Base-by-base conservation (phyloP, 2,888 invertebrate species). In the Halocaridina rubra region DNA sequence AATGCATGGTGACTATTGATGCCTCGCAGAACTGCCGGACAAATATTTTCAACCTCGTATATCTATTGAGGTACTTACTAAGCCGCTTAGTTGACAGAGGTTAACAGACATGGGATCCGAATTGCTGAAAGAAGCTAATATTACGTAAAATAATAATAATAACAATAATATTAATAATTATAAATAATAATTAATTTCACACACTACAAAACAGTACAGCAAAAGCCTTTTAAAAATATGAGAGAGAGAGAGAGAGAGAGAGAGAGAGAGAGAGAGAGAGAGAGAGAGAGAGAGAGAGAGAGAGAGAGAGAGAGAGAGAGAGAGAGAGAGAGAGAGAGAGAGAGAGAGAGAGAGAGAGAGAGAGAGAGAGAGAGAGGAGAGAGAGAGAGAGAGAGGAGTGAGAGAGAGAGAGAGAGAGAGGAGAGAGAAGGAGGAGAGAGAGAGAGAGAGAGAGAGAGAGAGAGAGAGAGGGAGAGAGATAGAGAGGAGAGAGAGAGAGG, bases 201-300 rank as follows among this genome's bases (percentile, higher is more conserved):
- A n/a, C n/a, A n/a, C n/a, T n/a, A n/a, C n/a, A n/a, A n/a, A n/a
- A n/a, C n/a, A n/a, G n/a, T n/a, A n/a, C n/a, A n/a, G n/a, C n/a
- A n/a, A n/a, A n/a, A n/a, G n/a, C n/a, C n/a, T n/a, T n/a, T n/a
- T n/a, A 4, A 13, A 53, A 13, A 53, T 0, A 53, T 16, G 7
- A 10, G 7, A 13, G 7, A 53, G 10, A 5, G 10, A 10, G 16
- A 13, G 53, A 53, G 16, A 13, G 53, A 53, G 53, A 10, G 53
- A 10, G 53, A 10, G 53, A 10, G 53, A 53, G 32, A 72, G 32
- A 72, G 32, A 72, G 32, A 72, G 32, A 72, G 32, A 72, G 32
- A 72, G 32, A 72, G 32, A 72, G 32, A 72, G 72, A 72, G 72
- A 72, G 72, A 72, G 72, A 72, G 72, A 72, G 72, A 72, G 72